Evolutionary conservation across 1,140 invertebrate species (phyloP).

Genomic region (Calosoma granatense): DNA sequence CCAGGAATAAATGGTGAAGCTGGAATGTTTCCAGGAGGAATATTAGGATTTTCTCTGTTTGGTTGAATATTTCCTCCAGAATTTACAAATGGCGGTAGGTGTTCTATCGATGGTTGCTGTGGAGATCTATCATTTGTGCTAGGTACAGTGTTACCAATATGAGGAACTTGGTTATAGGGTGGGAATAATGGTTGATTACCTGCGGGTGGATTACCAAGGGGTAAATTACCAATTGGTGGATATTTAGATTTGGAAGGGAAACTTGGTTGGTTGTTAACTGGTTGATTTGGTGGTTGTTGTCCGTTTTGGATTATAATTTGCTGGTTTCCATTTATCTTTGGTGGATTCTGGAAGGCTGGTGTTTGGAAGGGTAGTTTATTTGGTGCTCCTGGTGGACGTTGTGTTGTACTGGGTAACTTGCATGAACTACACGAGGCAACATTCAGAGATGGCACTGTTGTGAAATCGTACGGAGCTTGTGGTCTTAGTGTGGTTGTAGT

Average conservation of each 20-base stretch:
- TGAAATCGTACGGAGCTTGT: conserved; percentile 20
- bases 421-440: conserved; percentile 31
- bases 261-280: background rate
- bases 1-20: background rate
- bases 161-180: background rate
- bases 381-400: conserved; percentile 16
- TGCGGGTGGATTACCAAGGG: background rate
- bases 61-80: background rate
- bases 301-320: background rate
- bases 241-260: background rate
- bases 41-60: background rate
- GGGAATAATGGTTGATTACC: background rate
- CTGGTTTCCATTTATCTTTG: background rate
- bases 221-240: too few species aligned
- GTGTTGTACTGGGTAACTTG: conserved; percentile 24
- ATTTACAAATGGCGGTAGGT: background rate
- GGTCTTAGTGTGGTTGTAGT: conserved; percentile 11
- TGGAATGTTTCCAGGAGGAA: too few species aligned
- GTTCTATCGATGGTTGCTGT: background rate
- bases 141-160: background rate
- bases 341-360: conserved; percentile 17
- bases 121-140: background rate
- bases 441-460: conserved; percentile 26
- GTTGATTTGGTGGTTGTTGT: background rate
- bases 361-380: conserved; percentile 23